Base-by-base conservation (phyloP, 2,888 invertebrate genomes). In the Sialis fuliginosa region DNA sequence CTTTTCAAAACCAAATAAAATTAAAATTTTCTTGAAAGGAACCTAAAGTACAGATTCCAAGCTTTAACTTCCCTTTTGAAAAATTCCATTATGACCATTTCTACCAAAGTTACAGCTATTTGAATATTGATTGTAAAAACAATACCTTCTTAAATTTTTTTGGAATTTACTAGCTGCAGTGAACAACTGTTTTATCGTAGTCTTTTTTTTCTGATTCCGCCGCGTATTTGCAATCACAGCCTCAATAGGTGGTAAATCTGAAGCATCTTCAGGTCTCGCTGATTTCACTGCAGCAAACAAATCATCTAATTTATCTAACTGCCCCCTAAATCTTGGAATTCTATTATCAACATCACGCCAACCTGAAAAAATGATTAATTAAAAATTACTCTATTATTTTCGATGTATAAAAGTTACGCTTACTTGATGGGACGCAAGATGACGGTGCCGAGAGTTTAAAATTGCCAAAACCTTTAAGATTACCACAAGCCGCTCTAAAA, bases 161-260 rank as follows among this genome's bases (percentile, higher is more conserved):
- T 95, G 93, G 62, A 97, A 96, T 69, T 96, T 97, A 60, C 92
- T 90, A 45, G 93, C 88, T 7, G 92, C 90, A 0, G 92, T 88
- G 67, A 97, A 97, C 37, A 97, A 72, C 59, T 95, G 92, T 52
- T 93, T 84, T 51, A 97, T 89, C 48, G 87, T 85, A 35, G 87
- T 85, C 54, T 86, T 86, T 65, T 87, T 88, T 67, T 88, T 87
- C 54, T 82, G 77, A 57, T 82, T 79, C 49, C 82, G 74, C 31
- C 86, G 69, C 54, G 79, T 79, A 41, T 75, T 68, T 10, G 72
- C 70, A 8, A 75, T 70, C 0, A 76, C 72, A 53, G 81, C 81
- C n/a, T 81, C 70, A 34, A 47, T 30, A 5, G 42, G 35, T 2
- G 72, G 72, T 45, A 77, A 74, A 53, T 79, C 77, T 1, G 81